These are phyloP conservation scores for Chlorops oryzae DNA, from an alignment of 1,140 invertebrate species.

Conservation along the genomic window DNA sequence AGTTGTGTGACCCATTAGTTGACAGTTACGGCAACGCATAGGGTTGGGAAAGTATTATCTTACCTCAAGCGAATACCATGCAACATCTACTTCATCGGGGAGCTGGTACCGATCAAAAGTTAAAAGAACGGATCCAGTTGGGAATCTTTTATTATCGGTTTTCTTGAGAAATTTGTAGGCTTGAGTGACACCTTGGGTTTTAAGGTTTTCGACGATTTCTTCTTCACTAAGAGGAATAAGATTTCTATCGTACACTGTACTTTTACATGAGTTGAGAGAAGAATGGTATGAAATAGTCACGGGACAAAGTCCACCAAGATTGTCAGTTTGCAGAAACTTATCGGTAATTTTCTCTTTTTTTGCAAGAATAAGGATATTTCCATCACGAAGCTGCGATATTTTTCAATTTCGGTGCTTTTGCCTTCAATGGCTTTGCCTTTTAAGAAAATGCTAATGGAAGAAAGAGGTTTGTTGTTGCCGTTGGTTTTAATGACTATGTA, in stretches of 20 bases:
- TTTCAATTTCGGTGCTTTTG: not conserved
- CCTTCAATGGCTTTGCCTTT: not conserved
- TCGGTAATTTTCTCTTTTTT: not conserved
- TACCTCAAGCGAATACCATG: not conserved
- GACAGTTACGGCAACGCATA: not conserved
- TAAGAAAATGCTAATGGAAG: not conserved
- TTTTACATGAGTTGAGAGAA: not conserved
- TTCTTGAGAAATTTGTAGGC: not conserved
- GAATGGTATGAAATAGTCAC: not conserved
- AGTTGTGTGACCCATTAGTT: not conserved
- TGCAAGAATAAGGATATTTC: not conserved
- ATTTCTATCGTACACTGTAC: not conserved
- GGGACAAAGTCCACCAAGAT: not conserved
- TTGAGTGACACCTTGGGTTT: not conserved
- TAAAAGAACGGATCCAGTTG: not conserved
- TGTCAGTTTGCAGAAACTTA: not conserved
- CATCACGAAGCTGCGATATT: too few relatives aligned
- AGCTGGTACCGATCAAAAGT: not conserved
- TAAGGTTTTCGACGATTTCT: not conserved
- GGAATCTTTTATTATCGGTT: not conserved
- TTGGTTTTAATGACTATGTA: not conserved
- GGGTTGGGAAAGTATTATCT: not conserved
- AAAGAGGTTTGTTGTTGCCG: not conserved
- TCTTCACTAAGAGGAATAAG: not conserved
- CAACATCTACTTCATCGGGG: not conserved